Evolutionary conservation across 2,888 invertebrate genomes (phyloP).

Genomic region (Tillus elongatus): DNA sequence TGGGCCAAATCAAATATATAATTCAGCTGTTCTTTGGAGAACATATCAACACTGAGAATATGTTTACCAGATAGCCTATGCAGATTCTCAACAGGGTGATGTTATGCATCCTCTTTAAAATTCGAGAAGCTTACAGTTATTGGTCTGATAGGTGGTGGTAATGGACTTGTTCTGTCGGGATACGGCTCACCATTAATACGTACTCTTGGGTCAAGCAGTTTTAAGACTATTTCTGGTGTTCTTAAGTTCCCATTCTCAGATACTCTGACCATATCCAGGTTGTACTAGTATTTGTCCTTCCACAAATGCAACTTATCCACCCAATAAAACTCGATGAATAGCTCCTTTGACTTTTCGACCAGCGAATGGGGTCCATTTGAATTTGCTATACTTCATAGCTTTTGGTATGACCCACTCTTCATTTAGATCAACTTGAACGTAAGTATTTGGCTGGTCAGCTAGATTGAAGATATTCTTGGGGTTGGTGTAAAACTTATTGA

Average conservation of each 20-base stretch:
- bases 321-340: constrained; percentile 85
- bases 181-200: too few species aligned
- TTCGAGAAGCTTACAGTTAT: constrained; percentile 29
- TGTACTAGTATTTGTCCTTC: constrained; percentile 84
- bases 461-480: constrained; percentile 91
- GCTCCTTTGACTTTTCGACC: constrained; percentile 65
- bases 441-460: constrained; percentile 93
- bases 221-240: constrained; percentile 41
- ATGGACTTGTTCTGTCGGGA: too few species aligned
- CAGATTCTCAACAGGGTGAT: constrained; percentile 29
- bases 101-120: too few species aligned
- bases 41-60: constrained; percentile 76
- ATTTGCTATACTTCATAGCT: constrained; percentile 75
- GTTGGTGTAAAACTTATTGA: constrained; percentile 86
- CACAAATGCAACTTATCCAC: constrained; percentile 92
- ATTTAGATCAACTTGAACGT: constrained; percentile 91
- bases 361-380: constrained; percentile 96
- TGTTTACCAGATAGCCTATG: constrained; percentile 62
- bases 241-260: constrained; percentile 60
- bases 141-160: constrained; percentile 29
- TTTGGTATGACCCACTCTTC: constrained; percentile 85
- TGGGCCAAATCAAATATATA: constrained; percentile 92
- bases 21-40: constrained; percentile 81
- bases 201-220: constrained; percentile 40
- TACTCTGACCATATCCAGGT: constrained; percentile 82